Evolutionary conservation across 2,888 invertebrate species (phyloP).

Genomic region (Agriotes lineatus): DNA sequence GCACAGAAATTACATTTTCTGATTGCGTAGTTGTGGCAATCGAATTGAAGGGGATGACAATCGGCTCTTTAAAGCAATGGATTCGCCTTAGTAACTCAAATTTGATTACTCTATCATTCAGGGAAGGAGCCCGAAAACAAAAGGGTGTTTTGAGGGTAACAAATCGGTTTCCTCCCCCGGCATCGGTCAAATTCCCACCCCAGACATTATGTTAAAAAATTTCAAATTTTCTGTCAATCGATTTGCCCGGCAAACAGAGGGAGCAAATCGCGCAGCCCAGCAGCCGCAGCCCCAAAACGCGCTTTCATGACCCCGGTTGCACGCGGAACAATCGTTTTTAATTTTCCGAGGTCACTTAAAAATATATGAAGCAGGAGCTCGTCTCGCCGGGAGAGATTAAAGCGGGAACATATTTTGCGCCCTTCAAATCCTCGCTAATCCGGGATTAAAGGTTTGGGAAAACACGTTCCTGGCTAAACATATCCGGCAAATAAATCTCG

Average conservation of each 20-base stretch:
- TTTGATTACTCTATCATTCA: constrained; percentile 9
- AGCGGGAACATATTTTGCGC: constrained; percentile 29
- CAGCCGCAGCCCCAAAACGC: constrained; percentile 10
- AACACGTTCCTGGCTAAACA: constrained; percentile 27
- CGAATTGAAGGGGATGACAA: no score
- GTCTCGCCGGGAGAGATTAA: constrained; percentile 24
- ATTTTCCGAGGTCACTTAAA: constrained; percentile 24
- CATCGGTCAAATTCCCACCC: constrained; percentile 29
- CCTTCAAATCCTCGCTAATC: constrained; percentile 30
- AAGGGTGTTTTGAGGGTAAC: constrained; percentile 8
- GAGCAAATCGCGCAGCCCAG: constrained; percentile 17
- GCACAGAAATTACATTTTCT: no score
- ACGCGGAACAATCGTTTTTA: constrained; percentile 15
- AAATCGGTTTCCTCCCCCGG: constrained; percentile 11
- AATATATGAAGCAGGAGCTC: constrained; percentile 22
- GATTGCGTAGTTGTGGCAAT: no score
- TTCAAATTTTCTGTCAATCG: constrained; percentile 31
- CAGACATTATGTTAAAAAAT: constrained; percentile 18
- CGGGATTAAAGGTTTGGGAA: constrained; percentile 35
- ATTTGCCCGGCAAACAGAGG: constrained; percentile 21
- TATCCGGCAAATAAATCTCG: constrained; percentile 10
- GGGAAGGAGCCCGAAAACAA: background rate
- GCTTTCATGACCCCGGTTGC: background rate
- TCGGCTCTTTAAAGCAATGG: background rate
- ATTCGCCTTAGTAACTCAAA: background rate